Conservation (phyloP, 2,113 vertebrate species). For the Myodes glareolus region DNA sequence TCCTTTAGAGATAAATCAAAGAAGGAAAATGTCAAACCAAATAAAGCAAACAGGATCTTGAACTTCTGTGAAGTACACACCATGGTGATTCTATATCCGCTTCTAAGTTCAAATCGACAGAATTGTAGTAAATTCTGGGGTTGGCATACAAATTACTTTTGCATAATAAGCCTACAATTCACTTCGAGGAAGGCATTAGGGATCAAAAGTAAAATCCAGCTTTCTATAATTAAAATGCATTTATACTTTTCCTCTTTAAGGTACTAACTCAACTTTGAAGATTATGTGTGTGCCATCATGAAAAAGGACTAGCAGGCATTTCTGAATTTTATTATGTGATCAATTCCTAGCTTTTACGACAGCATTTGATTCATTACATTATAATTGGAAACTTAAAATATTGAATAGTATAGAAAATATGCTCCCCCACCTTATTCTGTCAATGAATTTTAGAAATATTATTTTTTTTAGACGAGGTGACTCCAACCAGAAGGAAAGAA, state of each 20-base stretch:
- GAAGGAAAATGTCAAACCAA: not conserved
- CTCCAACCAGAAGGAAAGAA: not conserved
- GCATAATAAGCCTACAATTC: not conserved
- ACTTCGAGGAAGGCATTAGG: not conserved
- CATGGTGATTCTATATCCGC: not conserved
- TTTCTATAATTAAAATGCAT: not conserved
- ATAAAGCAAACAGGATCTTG: not conserved
- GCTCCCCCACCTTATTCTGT: not conserved
- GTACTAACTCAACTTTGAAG: not conserved
- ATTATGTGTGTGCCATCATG: not conserved
- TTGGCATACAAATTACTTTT: not conserved
- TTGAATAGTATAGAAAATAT: not conserved
- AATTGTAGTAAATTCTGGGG: not conserved
- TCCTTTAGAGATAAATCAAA: not conserved
- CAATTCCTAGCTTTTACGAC: not conserved
- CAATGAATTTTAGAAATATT: not conserved
- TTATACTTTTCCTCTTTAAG: not conserved
- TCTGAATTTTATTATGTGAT: not conserved
- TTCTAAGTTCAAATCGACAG: not conserved
- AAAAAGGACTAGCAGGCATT: not conserved
- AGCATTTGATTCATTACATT: not conserved
- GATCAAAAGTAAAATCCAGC: not conserved
- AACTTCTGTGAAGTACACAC: not conserved
- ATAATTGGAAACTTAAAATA: not conserved
- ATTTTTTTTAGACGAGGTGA: not conserved